Conservation (phyloP, 2,113 vertebrate species). For the Steatornis caripensis region DNA sequence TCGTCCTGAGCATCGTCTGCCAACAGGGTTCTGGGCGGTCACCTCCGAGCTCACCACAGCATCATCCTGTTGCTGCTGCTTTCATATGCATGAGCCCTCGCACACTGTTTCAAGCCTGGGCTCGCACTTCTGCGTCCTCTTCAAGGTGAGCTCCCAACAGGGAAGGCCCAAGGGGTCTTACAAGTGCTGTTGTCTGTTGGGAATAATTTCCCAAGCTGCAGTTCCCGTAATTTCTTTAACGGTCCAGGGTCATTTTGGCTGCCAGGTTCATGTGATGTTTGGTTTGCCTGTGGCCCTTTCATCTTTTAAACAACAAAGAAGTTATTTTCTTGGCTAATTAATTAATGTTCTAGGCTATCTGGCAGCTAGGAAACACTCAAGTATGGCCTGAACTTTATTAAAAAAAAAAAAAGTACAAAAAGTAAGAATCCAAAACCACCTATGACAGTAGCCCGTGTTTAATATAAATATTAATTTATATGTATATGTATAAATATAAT, state of each 20-base stretch:
- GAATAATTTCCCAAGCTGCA: neutral
- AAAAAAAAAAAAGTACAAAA: neutral
- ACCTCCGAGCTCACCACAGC: neutral
- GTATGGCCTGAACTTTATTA: slow-evolving; percentile 1
- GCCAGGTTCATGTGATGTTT: neutral
- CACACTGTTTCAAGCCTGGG: neutral
- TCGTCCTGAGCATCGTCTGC: neutral
- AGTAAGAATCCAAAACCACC: neutral
- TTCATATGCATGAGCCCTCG: neutral
- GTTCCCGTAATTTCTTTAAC: neutral
- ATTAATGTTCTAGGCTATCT: slow-evolving; percentile 1
- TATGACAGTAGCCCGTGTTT: neutral
- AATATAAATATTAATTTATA: too few species aligned
- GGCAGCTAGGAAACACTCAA: neutral
- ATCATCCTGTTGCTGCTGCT: neutral
- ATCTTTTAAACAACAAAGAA: slow-evolving; percentile 22
- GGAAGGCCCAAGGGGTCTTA: neutral
- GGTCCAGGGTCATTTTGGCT: neutral
- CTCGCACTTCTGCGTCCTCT: neutral
- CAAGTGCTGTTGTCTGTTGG: neutral
- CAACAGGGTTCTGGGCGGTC: neutral
- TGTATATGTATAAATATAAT: too few species aligned
- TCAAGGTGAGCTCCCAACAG: neutral
- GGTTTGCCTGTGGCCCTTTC: neutral
- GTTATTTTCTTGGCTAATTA: neutral